Base-by-base conservation (phyloP, 2,797 vertebrate genomes). In the Chrysocyon brachyurus region DNA sequence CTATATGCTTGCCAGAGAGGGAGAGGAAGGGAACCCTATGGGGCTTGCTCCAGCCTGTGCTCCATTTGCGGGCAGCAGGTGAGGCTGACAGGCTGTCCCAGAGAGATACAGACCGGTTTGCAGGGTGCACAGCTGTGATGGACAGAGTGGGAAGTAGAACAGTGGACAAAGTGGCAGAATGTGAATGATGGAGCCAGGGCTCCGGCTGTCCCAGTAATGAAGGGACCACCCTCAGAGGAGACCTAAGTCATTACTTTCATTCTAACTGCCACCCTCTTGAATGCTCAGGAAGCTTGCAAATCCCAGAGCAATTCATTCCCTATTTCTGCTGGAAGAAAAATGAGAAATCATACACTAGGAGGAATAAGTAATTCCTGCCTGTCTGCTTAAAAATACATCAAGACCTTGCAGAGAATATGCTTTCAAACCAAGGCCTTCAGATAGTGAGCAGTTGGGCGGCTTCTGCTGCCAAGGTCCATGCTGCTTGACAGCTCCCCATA, bases 301-400 rank as follows among this genome's bases (percentile, higher is more conserved):
- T 97, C 97, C 96, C 97, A 97, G 54, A 97, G 94, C 97, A 95
- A 98, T 96, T 66, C 94, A 86, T 94, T 96, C 93, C 81, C 52
- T 40, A 88, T 93, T 97, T 97, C 93, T 96, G 75, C 90, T 94
- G 66, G 90, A 96, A 95, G 93, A 98, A 97, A 97, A 97, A 97
- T 86, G 95, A 97, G 87, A 97, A 96, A 56, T 93, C 87, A 93
- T 91, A 90, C 63, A 94, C 79, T 91, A 78, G 89, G 93, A 97
- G 90, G 91, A 97, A 97, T 97, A 97, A 95, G 87, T 97, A 97
- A 97, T 97, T 97, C 95, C 93, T 61, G 56, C 91, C 93, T 96
- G 94, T 96, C 94, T 97, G 96, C 94, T 94, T 95, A 97, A 98
- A 97, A 97, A 97, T 97, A 98, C 91, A 98, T 97, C 97, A 96